phyloP scores from a whole-genome alignment of 2,888 invertebrate species.

The Pyrrhosoma nymphula region DNA sequence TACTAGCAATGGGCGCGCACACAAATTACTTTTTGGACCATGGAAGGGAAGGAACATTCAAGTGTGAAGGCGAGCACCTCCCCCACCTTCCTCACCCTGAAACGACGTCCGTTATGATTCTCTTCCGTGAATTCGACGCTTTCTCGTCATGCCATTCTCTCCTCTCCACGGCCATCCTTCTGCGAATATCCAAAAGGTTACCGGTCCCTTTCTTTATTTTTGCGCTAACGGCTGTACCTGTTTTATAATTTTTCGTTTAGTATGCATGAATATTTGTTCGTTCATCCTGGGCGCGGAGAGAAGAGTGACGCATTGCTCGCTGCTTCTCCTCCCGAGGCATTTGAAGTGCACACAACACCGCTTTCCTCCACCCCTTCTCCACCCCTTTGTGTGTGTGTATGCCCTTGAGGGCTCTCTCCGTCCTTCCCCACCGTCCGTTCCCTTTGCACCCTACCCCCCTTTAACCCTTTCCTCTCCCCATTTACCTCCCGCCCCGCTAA shows the following conservation, averaged over 20 bases:
- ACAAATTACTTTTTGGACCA: neutral
- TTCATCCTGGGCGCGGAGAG: neutral
- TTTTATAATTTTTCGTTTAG: slow-evolving; percentile 29
- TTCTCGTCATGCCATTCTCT: neutral
- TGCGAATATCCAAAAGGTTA: neutral
- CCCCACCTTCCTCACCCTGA: neutral
- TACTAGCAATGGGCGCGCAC: neutral
- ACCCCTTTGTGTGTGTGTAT: too few species aligned
- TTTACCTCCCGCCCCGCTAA: neutral
- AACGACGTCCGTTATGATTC: neutral
- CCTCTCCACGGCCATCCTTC: neutral
- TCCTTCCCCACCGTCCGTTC: too few species aligned
- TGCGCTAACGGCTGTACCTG: neutral
- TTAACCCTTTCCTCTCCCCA: neutral
- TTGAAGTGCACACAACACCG: too few species aligned
- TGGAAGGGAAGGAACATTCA: neutral
- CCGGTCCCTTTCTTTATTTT: neutral
- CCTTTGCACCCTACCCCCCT: neutral
- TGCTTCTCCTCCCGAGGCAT: neutral
- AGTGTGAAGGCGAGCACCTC: neutral
- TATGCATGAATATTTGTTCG: slow-evolving; percentile 14
- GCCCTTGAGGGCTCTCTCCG: too few species aligned
- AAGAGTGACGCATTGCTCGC: neutral
- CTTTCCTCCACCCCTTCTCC: neutral
- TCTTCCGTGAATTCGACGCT: neutral